These are phyloP conservation scores for Drosophila cardini DNA, from an alignment of 1,140 invertebrate genomes.

Conservation along the genomic window DNA sequence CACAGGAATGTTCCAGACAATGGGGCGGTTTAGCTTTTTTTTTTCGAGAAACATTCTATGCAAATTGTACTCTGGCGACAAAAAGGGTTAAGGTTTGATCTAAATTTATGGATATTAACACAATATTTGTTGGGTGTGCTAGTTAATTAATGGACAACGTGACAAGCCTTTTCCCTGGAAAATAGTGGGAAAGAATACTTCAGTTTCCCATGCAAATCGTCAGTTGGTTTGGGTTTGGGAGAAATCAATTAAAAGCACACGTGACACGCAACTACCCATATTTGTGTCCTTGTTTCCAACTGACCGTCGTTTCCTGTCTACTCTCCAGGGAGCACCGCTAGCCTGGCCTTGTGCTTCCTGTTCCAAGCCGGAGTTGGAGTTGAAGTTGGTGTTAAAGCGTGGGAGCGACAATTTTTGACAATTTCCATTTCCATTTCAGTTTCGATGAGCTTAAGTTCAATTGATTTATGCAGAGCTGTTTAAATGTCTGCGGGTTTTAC, in stretches of 20 bases:
- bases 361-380: not conserved
- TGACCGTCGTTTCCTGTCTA: constrained; percentile 69
- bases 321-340: constrained; percentile 58
- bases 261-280: constrained; percentile 66
- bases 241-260: constrained; percentile 77
- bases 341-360: constrained; percentile 65
- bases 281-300: constrained; percentile 59
- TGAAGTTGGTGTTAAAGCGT: constrained; percentile 34
- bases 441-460: constrained; percentile 49
- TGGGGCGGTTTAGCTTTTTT: constrained; percentile 57
- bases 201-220: constrained; percentile 73
- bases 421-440: constrained; percentile 22
- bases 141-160: constrained; percentile 52
- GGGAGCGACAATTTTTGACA: constrained; percentile 50
- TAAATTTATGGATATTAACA: constrained; percentile 77
- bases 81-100: constrained; percentile 62
- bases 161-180: constrained; percentile 60
- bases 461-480: constrained; percentile 65
- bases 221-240: constrained; percentile 10
- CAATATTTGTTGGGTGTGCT: constrained; percentile 66
- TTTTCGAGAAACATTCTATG: constrained; percentile 68
- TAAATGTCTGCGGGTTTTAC: constrained; percentile 57
- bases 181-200: constrained; percentile 32
- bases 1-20: constrained; percentile 71
- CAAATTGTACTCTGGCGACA: constrained; percentile 58